Conservation (phyloP, 2,113 vertebrate genomes). For the Nothobranchius kuhntae region DNA sequence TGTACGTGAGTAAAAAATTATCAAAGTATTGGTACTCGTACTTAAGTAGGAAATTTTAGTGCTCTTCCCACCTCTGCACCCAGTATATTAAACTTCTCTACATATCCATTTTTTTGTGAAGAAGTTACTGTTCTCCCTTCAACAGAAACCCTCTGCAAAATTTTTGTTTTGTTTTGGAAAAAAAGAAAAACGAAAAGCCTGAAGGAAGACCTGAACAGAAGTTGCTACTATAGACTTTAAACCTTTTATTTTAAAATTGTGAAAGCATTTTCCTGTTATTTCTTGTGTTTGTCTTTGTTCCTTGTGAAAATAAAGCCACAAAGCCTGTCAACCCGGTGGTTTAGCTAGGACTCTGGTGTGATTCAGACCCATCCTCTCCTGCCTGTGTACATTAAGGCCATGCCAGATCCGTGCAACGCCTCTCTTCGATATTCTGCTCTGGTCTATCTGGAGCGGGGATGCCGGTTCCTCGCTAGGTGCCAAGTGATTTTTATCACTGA, state of each 20-base stretch:
- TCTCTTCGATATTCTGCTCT: slow-evolving; percentile 21
- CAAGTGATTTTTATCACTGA: slow-evolving; percentile 89
- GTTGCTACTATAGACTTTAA: slow-evolving; percentile 14
- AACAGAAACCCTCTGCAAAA: too few relatives aligned
- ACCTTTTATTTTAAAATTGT: slow-evolving; percentile 2
- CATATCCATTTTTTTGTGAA: too few relatives aligned
- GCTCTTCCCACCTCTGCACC: too few relatives aligned
- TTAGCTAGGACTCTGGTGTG: slow-evolving; percentile 35
- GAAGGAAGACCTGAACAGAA: neutral
- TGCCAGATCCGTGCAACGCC: slow-evolving; percentile 51
- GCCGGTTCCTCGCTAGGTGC: slow-evolving; percentile 82
- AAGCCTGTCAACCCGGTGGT: slow-evolving; percentile 52
- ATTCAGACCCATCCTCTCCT: slow-evolving; percentile 62
- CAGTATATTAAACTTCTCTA: too few relatives aligned
- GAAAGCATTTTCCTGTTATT: slow-evolving; percentile 49
- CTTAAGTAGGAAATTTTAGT: too few relatives aligned
- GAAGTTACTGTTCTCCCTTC: too few relatives aligned
- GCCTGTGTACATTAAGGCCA: slow-evolving; percentile 55
- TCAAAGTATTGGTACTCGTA: too few relatives aligned
- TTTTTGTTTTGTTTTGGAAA: neutral
- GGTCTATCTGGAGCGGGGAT: slow-evolving; percentile 49
- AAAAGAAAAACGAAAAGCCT: neutral
- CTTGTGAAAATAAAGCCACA: slow-evolving; percentile 54
- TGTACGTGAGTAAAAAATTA: too few relatives aligned
- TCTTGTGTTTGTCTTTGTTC: slow-evolving; percentile 45